Base-by-base conservation (phyloP, 53 echinoderm and acorn worm genomes). In the Echinometra lucunter region DNA sequence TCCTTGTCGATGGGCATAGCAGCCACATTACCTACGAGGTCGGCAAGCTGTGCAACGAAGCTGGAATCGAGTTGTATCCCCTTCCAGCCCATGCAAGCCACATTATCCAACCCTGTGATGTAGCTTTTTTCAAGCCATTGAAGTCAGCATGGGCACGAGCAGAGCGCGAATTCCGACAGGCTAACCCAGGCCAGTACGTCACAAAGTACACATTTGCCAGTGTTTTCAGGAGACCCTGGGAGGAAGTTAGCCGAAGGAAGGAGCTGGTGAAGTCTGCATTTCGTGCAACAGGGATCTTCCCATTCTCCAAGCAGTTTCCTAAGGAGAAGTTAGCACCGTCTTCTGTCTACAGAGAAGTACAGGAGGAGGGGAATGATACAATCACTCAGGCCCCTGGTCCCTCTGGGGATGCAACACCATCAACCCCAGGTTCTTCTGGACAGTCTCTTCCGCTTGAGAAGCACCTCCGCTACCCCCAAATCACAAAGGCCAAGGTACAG, bases 71-170 rank as follows among this genome's bases (percentile, higher is more conserved):
- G 49, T 28, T 88, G 55, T 88, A 88, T 28, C 88, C 88, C 1
- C 55, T 88, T 23, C 88, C 57, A 53, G 45, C 57, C 88, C 49
- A 88, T 30, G 88, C 88, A 45, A 47, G 47, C 25, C 88, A 88
- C 55, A 53, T 88, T 23, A 88, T 88, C 25, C 88, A 88, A 53
- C 88, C 88, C 49, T 88, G 88, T 28, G 88, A 55, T 88, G 88
- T 88, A 2, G 35, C 57, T 19, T 88, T 88, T 56, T 88, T 88
- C 88, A 88, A 88, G 88, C 88, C 88, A 25, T 42, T 88, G 21
- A 88, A 88, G 88, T 17, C 88, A 44, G 45, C 45, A 66, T 66
- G 81, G 81, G 81, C 81, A 6, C 6, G 37, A 18, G 37, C 81
- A 3, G 37, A 80, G 81, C 32, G 81, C 3, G 5, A 3, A 28